Percentiles rank a stretch among this genome's conserved stretches.
phyloP scores from a whole-genome alignment of 2,113 vertebrate genomes.

The Archilochus colubris region DNA sequence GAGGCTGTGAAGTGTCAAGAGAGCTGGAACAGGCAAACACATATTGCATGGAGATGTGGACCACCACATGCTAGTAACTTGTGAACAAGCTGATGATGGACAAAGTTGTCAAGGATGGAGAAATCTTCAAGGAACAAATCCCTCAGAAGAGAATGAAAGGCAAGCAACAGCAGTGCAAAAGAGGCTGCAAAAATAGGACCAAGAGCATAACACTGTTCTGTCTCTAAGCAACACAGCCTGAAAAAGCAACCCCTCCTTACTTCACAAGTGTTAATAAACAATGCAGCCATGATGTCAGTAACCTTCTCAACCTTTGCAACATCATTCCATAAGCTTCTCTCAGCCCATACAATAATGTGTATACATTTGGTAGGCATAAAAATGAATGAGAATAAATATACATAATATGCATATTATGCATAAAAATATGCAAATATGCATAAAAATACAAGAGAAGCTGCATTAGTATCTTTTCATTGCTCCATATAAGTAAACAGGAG shows the following conservation, averaged over 20 bases:
- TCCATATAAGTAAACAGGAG: not conserved
- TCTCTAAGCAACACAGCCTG: not conserved
- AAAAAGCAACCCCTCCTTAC: not conserved
- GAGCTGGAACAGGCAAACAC: not conserved
- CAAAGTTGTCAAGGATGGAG: not conserved
- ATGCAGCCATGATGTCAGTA: not conserved
- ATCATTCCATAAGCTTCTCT: not conserved
- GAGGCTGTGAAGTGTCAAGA: not conserved
- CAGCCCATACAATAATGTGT: not conserved
- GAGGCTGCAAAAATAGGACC: not conserved
- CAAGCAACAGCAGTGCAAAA: not conserved
- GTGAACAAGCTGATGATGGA: not conserved
- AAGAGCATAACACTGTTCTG: not conserved
- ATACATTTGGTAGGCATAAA: not conserved
- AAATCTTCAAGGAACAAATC: not conserved
- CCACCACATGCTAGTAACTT: not conserved
- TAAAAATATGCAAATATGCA: too few relatives aligned
- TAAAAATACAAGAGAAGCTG: not conserved
- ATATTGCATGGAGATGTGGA: accelerated
- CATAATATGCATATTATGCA: too few relatives aligned
- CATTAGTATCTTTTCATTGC: not conserved
- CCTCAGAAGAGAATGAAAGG: not conserved
- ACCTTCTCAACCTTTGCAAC: not conserved
- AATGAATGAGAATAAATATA: not conserved
- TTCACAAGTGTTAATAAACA: not conserved